Evolutionary conservation across 2,113 vertebrate genomes (phyloP).

Genomic region (Rhadina sibilatrix): DNA sequence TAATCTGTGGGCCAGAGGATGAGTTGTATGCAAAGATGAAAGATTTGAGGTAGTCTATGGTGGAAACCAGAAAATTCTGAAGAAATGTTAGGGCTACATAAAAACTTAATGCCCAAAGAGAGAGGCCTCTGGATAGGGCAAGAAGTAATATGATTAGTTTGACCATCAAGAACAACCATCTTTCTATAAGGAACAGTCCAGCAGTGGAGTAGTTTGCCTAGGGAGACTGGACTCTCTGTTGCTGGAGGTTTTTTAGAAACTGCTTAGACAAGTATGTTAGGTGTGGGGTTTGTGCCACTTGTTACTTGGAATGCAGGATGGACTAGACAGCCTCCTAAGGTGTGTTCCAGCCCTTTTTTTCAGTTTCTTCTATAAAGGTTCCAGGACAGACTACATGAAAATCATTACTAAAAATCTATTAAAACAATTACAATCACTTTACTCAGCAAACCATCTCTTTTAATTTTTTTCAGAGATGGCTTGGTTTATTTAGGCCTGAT

Average conservation of each 20-base stretch:
- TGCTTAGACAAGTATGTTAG: background rate
- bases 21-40: background rate
- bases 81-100: background rate
- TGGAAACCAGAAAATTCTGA: background rate
- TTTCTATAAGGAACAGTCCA: background rate
- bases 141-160: background rate
- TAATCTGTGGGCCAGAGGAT: background rate
- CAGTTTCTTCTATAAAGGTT: background rate
- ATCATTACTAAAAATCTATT: background rate
- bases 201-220: background rate
- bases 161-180: background rate
- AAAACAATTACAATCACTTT: background rate
- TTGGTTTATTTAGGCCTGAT: background rate
- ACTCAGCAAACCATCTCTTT: background rate
- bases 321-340: background rate
- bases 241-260: background rate
- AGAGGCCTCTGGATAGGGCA: background rate
- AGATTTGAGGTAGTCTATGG: background rate
- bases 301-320: background rate
- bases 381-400: background rate
- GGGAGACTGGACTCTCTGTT: background rate
- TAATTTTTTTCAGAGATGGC: background rate
- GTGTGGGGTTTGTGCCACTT: background rate
- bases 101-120: background rate
- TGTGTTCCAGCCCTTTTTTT: background rate